Percentiles rank a stretch among this genome's conserved stretches.
Evolutionary conservation across 2,888 invertebrate species (phyloP).

Genomic region (Myopa tessellatipennis): DNA sequence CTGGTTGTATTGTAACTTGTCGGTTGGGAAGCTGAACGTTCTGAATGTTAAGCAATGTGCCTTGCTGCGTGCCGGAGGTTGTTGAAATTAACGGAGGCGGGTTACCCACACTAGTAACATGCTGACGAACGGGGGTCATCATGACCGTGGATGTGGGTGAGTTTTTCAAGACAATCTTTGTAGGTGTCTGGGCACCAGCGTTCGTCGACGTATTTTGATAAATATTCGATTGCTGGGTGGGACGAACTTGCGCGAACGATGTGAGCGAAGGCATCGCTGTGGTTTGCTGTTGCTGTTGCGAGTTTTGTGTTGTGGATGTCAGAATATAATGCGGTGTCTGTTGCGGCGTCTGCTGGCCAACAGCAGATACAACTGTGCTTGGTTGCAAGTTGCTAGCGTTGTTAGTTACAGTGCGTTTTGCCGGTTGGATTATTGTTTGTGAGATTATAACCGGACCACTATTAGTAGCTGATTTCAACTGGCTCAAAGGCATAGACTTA

Average conservation of each 20-base stretch:
- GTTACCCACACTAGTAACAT: constrained; percentile 56
- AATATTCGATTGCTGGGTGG: constrained; percentile 59
- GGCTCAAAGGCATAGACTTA: constrained; percentile 65
- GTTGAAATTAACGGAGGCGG: constrained; percentile 65
- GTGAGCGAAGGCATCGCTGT: constrained; percentile 62
- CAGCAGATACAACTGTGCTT: constrained; percentile 39
- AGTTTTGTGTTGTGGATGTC: constrained; percentile 59
- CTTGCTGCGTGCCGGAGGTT: constrained; percentile 54
- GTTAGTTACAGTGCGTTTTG: constrained; percentile 54
- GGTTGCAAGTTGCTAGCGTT: constrained; percentile 44
- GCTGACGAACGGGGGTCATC: constrained; percentile 61
- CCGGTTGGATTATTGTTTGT: constrained; percentile 67
- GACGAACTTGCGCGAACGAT: constrained; percentile 62
- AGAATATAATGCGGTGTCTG: constrained; percentile 61
- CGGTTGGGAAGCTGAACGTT: constrained; percentile 67
- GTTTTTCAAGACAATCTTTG: constrained; percentile 67
- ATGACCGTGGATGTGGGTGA: constrained; percentile 65
- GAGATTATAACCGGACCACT: constrained; percentile 67
- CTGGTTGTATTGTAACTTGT: constrained; percentile 67
- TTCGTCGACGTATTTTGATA: constrained; percentile 60
- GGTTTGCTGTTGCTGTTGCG: constrained; percentile 51
- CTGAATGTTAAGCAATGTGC: constrained; percentile 65
- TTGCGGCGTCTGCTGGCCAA: constrained; percentile 43
- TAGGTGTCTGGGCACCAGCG: constrained; percentile 58
- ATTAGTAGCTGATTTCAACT: constrained; percentile 62